phyloP scores from a whole-genome alignment of 2,797 vertebrate species.

The Silurus aristotelis region DNA sequence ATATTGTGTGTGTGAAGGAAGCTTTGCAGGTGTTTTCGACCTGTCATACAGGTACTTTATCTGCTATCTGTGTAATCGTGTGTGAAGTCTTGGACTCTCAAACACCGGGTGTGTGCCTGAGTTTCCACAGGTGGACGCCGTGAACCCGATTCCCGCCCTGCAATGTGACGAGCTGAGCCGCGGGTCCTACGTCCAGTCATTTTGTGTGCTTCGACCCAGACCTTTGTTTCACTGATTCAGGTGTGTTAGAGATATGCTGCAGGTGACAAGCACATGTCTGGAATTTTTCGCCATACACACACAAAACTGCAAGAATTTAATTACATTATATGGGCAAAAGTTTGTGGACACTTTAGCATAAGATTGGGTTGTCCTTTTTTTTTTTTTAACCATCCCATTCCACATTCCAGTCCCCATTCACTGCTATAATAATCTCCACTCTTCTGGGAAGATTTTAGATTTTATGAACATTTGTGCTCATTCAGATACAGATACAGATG shows the following conservation, averaged over 20 bases:
- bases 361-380: no score
- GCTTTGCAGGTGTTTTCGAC: constrained; percentile 43
- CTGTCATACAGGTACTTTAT: constrained; percentile 45
- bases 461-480: no score
- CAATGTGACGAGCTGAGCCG: not conserved
- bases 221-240: not conserved
- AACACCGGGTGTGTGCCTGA: constrained; percentile 1
- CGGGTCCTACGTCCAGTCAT: not conserved
- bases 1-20: constrained; percentile 35
- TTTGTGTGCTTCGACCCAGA: not conserved
- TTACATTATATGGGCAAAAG: no score
- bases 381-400: no score
- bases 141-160: constrained; percentile 13
- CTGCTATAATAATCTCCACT: no score
- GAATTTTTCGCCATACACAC: not conserved
- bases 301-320: not conserved
- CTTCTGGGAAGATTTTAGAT: no score
- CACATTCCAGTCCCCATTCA: no score
- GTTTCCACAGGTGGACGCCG: constrained; percentile 4
- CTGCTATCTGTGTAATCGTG: constrained; percentile 41
- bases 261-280: not conserved
- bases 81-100: constrained; percentile 29
- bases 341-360: no score
- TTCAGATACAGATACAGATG: no score
- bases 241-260: not conserved